Conservation (phyloP, 2,797 vertebrate species). For the Rachycentron canadum region DNA sequence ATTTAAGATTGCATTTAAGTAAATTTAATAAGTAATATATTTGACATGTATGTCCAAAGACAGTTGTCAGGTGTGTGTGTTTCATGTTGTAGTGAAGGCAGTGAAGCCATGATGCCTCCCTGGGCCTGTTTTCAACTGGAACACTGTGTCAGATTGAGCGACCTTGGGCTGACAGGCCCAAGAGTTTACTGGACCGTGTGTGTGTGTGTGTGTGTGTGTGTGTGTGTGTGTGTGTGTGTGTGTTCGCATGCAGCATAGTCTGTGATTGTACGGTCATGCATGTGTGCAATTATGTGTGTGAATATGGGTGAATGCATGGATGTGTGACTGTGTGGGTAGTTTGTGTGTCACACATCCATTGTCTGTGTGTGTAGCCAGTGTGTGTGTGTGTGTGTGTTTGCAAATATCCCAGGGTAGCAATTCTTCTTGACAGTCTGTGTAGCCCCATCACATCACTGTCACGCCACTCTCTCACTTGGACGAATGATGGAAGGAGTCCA, state of each 20-base stretch:
- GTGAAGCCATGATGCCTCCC: slow-evolving; percentile 66
- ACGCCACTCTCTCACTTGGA: slow-evolving; percentile 71
- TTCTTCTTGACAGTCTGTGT: slow-evolving; percentile 82
- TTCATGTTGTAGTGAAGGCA: slow-evolving; percentile 52
- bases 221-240: slow-evolving; percentile 42
- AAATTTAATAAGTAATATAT: not conserved
- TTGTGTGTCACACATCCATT: slow-evolving; percentile 52
- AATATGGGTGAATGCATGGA: slow-evolving; percentile 70
- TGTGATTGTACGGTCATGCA: slow-evolving; percentile 73
- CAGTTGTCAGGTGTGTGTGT: not conserved
- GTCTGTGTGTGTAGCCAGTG: slow-evolving; percentile 41
- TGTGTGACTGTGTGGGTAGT: slow-evolving; percentile 59
- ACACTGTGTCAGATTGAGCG: slow-evolving; percentile 81
- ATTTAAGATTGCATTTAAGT: not conserved
- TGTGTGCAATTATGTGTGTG: slow-evolving; percentile 72
- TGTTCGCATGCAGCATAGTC: slow-evolving; percentile 41
- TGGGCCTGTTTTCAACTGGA: slow-evolving; percentile 77
- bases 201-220: slow-evolving; percentile 36
- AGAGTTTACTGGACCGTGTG: slow-evolving; percentile 77
- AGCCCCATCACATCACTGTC: slow-evolving; percentile 84
- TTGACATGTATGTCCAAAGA: not conserved
- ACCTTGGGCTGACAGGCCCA: slow-evolving; percentile 81
- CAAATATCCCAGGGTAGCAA: slow-evolving; percentile 76
- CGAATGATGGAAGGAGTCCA: slow-evolving; percentile 78
- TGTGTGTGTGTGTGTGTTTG: slow-evolving; percentile 40